Base-by-base conservation (phyloP, 2,888 invertebrate genomes). In the Capitulum mitella region DNA sequence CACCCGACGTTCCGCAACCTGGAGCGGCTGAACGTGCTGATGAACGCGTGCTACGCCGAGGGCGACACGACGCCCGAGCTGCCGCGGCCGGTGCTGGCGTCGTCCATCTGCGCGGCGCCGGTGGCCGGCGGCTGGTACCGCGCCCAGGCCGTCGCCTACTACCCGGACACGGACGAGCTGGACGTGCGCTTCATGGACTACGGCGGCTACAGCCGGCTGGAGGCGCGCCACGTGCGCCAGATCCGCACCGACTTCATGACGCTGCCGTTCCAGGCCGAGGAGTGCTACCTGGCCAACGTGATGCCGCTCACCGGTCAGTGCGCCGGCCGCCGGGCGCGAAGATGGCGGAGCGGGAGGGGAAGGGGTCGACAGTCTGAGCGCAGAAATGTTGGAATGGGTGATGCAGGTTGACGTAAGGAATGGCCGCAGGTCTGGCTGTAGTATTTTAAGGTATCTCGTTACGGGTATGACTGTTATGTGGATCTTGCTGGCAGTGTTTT, bases 221-320 rank as follows among this genome's bases (percentile, higher is more conserved):
- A 91, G 83, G 91, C 92, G 83, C 88, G 90, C 79, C 89, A 90
- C 82, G 90, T 98, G 84, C 91, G 94, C 85, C 97, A 98, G 88
- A 97, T 99, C 83, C 90, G 96, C 83, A 92, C 92, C 79, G 97
- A 98, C 87, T 97, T 96, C 86, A 92, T 97, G 90, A 89, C 91
- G 80, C 89, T 98, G 86, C 98, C 98, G 78, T 98, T 98, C 90
- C 98, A 98, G 90, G 95, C 98, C 80, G 92, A 94, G 77, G 98
- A 99, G 88, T 95, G 97, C 85, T 90, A 92, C 85, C 88, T 99
- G 84, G 95, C 95, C n/a, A 92, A 95, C 87, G 89, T 97, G 83
- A 90, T 90, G 86, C 93, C 96, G 79, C 88, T 90, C 79, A 89
- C 90, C 84, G 92, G 94, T 92, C n/a, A n/a, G n/a, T n/a, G n/a